Percentiles rank a stretch among this genome's conserved stretches.
Evolutionary conservation across 1,140 invertebrate species (phyloP).

Genomic region (Stegodyphus mimosarum): DNA sequence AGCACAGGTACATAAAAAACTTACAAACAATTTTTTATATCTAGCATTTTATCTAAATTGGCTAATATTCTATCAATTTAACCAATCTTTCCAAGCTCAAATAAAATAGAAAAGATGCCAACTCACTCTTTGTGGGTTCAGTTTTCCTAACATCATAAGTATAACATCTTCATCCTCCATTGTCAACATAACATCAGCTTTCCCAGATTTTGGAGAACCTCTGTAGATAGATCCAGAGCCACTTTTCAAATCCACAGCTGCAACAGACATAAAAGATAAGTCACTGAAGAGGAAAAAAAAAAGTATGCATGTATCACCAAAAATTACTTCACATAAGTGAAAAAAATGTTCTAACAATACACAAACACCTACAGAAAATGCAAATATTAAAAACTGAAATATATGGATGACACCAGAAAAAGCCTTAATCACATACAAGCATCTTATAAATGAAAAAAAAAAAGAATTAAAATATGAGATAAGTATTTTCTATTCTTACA

Average conservation of each 20-base stretch:
- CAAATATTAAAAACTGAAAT: too few species aligned
- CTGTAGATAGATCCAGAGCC: conserved; percentile 77
- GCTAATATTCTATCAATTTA: too few species aligned
- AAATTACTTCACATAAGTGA: background rate
- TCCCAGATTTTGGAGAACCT: conserved; percentile 79
- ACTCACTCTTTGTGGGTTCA: conserved; percentile 82
- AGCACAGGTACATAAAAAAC: too few species aligned
- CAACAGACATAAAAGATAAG: conserved; percentile 66
- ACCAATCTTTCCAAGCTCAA: background rate
- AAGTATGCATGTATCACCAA: background rate
- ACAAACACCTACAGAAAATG: too few species aligned
- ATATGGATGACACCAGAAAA: too few species aligned
- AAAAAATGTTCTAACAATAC: too few species aligned
- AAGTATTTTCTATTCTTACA: too few species aligned
- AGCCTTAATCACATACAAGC: too few species aligned
- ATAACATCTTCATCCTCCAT: conserved; percentile 70
- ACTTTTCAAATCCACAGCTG: conserved; percentile 90
- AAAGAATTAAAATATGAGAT: too few species aligned
- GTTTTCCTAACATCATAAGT: conserved; percentile 77
- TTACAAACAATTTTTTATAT: too few species aligned
- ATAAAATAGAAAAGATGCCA: conserved; percentile 7
- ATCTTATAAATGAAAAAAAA: too few species aligned
- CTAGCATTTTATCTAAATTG: too few species aligned
- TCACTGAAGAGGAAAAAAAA: background rate
- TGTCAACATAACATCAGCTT: conserved; percentile 87